Conservation (phyloP, 53 echinoderm and acorn worm genomes). For the Holothuria scabra region DNA sequence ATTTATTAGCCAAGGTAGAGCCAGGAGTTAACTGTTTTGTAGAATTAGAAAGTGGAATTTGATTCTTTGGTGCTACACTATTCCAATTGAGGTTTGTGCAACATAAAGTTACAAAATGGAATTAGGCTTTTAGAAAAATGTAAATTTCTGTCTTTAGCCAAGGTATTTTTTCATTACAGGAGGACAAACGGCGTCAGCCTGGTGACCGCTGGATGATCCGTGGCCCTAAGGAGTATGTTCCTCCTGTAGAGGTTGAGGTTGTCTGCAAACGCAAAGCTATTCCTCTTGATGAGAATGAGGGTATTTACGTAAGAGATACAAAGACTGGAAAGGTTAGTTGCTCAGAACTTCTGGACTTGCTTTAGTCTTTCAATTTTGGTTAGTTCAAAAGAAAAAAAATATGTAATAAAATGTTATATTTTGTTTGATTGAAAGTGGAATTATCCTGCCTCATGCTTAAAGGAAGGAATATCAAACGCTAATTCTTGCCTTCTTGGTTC, state of each 20-base stretch:
- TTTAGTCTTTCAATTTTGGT: background rate
- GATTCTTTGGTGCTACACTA: no score
- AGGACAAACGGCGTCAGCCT: slow-evolving; percentile 68
- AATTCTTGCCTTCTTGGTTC: no score
- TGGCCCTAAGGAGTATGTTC: slow-evolving; percentile 97
- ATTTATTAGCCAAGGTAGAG: no score
- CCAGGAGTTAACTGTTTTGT: no score
- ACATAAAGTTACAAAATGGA: no score
- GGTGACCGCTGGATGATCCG: slow-evolving; percentile 99
- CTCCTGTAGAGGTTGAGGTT: slow-evolving; percentile 95
- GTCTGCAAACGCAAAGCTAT: slow-evolving; percentile 85
- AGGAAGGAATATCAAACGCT: no score
- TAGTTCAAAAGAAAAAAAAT: no score
- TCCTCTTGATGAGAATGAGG: slow-evolving; percentile 99
- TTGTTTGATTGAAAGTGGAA: background rate
- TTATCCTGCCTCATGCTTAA: background rate
- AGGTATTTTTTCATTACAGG: background rate
- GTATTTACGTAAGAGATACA: slow-evolving; percentile 96
- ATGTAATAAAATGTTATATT: background rate
- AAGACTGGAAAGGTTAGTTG: slow-evolving; percentile 93
- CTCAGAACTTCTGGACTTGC: no score
- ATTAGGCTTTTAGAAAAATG: no score
- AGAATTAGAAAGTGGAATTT: no score
- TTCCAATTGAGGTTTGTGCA: no score
- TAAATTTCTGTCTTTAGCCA: no score